Conservation (phyloP, 2,888 invertebrate genomes). For the Luperina nickerlii region DNA sequence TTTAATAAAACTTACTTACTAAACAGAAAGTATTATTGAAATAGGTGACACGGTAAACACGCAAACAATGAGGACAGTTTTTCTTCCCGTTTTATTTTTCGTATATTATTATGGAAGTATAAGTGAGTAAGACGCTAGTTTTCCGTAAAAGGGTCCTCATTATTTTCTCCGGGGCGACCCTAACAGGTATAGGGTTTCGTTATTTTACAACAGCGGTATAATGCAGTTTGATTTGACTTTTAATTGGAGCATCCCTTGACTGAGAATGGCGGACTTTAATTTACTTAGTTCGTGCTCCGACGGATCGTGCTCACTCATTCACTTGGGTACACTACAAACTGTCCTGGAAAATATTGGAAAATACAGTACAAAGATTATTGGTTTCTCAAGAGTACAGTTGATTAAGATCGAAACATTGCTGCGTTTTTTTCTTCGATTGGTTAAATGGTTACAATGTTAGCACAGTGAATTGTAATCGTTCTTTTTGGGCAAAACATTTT, state of each 20-base stretch:
- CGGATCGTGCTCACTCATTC: conserved; percentile 53
- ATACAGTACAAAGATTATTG: conserved; percentile 64
- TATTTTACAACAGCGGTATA: conserved; percentile 59
- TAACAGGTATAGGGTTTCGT: conserved; percentile 50
- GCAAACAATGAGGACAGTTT: not conserved
- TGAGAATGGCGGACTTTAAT: conserved; percentile 66
- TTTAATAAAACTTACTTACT: not conserved
- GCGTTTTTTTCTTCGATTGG: conserved; percentile 17
- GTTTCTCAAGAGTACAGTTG: conserved; percentile 52
- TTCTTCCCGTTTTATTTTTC: not conserved
- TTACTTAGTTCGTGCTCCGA: conserved; percentile 65
- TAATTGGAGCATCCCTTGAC: conserved; percentile 73
- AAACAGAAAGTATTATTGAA: not conserved
- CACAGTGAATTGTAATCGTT: not conserved
- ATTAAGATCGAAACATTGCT: conserved; percentile 33
- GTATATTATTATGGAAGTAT: conserved; percentile 19
- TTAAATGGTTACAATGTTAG: not conserved
- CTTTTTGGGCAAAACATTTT: not conserved
- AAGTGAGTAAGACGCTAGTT: conserved; percentile 19
- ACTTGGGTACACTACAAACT: conserved; percentile 65
- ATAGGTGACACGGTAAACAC: not conserved
- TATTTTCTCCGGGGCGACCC: conserved; percentile 40
- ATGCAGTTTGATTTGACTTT: conserved; percentile 73
- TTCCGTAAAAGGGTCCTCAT: conserved; percentile 31
- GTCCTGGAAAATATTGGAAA: conserved; percentile 64